Conservation (phyloP, 2,113 vertebrate genomes). For the Catharus fuscescens region DNA sequence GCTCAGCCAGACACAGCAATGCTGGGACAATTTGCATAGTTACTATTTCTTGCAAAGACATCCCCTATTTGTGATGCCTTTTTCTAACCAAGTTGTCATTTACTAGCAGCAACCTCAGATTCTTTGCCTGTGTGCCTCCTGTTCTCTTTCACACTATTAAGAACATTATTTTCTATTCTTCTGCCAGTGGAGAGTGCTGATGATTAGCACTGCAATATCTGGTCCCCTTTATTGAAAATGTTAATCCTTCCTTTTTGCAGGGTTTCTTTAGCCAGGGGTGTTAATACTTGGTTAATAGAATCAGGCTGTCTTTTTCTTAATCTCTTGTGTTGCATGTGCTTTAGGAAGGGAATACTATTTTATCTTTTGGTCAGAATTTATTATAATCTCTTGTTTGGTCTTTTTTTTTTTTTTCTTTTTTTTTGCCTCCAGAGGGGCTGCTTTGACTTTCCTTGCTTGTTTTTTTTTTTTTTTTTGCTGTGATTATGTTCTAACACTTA, state of each 20-base stretch:
- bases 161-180: conserved; percentile 52
- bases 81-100: conserved; percentile 21
- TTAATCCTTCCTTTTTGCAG: conserved; percentile 65
- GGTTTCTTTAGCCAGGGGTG: conserved; percentile 59
- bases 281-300: conserved; percentile 65
- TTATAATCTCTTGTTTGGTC: background rate
- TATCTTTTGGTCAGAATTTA: conserved; percentile 34
- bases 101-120: conserved; percentile 16
- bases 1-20: background rate
- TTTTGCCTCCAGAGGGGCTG: background rate
- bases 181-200: background rate
- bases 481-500: background rate
- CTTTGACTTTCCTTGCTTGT: background rate
- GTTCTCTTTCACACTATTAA: conserved; percentile 51
- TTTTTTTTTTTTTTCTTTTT: background rate
- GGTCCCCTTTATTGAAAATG: conserved; percentile 49
- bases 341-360: background rate
- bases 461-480: background rate
- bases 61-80: conserved; percentile 19
- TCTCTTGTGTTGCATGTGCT: conserved; percentile 45
- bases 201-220: conserved; percentile 53
- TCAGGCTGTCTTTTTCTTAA: conserved; percentile 40
- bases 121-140: conserved; percentile 26
- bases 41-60: background rate
- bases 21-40: background rate